phyloP scores from a whole-genome alignment of 2,797 vertebrate genomes.

The Echeneis naucrates region DNA sequence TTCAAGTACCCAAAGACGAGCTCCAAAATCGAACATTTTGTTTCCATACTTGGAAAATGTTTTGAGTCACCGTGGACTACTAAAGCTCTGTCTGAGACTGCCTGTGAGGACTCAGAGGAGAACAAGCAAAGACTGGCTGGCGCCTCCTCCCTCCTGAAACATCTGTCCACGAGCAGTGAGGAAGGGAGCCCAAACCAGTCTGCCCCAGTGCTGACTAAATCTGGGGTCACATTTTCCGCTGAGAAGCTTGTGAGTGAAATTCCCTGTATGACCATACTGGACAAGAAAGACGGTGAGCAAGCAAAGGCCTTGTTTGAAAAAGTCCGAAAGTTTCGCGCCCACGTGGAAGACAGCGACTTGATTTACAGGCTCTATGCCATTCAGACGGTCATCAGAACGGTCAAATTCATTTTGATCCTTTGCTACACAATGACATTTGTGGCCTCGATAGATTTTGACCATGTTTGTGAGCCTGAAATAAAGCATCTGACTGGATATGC shows the following conservation, averaged over 20 bases:
- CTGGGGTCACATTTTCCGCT: conserved; percentile 93
- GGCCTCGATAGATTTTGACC: conserved; percentile 94
- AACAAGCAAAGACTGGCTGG: conserved; percentile 95
- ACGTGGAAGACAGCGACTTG: conserved; percentile 97
- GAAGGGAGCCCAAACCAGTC: conserved; percentile 96
- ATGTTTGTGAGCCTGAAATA: conserved; percentile 91
- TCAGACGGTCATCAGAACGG: conserved; percentile 97
- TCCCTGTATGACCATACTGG: conserved; percentile 96
- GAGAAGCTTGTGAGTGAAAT: conserved; percentile 95
- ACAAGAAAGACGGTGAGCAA: conserved; percentile 98
- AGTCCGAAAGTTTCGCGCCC: conserved; percentile 95
- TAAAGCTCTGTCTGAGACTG: conserved; percentile 97
- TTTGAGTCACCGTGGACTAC: conserved; percentile 99
- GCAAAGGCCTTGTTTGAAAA: conserved; percentile 99
- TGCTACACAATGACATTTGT: conserved; percentile 98
- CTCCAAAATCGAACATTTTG: conserved; percentile 99
- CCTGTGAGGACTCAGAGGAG: conserved; percentile 97
- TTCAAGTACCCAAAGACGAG: conserved; percentile 99
- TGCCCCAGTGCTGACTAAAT: conserved; percentile 92
- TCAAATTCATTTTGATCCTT: conserved; percentile 97
- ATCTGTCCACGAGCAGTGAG: conserved; percentile 96
- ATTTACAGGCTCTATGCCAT: conserved; percentile 98
- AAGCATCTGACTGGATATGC: conserved; percentile 96
- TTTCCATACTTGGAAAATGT: conserved; percentile 97
- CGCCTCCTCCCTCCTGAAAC: conserved; percentile 92